Evolutionary conservation across 2,797 vertebrate species (phyloP).

Genomic region (Nothura maculosa): DNA sequence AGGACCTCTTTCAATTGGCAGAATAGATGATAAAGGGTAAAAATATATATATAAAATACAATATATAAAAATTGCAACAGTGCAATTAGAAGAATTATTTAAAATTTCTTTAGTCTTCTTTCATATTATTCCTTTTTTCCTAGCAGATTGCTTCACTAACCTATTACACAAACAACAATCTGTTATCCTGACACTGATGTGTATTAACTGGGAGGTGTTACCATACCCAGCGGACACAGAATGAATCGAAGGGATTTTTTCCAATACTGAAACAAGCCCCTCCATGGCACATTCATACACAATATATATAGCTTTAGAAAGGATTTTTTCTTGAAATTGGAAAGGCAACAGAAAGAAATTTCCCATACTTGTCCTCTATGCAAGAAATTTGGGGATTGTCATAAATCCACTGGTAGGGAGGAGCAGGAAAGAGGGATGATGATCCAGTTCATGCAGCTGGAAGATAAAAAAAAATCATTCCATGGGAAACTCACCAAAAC

Average conservation of each 20-base stretch:
- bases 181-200: neutral
- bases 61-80: neutral
- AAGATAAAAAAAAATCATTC: neutral
- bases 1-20: too few relatives aligned
- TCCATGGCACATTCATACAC: neutral
- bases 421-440: rapidly evolving
- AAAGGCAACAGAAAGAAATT: neutral
- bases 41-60: neutral
- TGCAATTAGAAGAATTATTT: neutral
- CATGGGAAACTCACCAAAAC: rapidly evolving
- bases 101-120: neutral
- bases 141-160: neutral
- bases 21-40: neutral
- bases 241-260: neutral
- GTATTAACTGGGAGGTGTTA: neutral
- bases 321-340: neutral
- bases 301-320: rapidly evolving
- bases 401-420: neutral
- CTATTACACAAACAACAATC: neutral
- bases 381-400: neutral
- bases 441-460: neutral
- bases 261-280: neutral
- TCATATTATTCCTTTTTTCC: neutral
- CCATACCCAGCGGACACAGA: neutral
- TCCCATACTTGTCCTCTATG: rapidly evolving